Evolutionary conservation across 30 jellyfish, hydroid and myxozoan genomes (phyloP).

Genomic region (Cassiopea xamachana): DNA sequence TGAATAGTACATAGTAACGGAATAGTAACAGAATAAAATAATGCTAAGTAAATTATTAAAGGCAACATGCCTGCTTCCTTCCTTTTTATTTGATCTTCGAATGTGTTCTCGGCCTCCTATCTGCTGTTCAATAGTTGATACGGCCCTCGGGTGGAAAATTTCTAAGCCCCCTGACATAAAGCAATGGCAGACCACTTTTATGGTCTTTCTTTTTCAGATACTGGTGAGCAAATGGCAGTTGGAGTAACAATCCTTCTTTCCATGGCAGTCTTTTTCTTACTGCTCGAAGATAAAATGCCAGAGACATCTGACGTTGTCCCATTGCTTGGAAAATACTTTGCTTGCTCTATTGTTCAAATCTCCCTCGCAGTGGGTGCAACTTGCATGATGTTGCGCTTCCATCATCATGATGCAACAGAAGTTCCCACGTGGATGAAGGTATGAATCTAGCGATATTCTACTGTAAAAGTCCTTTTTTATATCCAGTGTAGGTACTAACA

Average conservation of each 20-base stretch:
- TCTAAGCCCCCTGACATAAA: background rate
- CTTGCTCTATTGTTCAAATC: constrained; percentile 78
- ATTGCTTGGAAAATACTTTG: constrained; percentile 81
- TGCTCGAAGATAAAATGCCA: constrained; percentile 85
- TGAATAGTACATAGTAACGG: no score
- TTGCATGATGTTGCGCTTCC: constrained; percentile 75
- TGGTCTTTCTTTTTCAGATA: constrained; percentile 49
- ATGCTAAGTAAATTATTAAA: no score
- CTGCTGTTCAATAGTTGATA: no score
- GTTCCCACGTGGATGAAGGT: constrained; percentile 90
- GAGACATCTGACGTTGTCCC: constrained; percentile 88
- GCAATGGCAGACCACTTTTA: background rate
- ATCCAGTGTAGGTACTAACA: no score
- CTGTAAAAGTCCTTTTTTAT: no score
- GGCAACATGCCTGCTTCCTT: no score
- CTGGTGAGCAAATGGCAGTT: constrained; percentile 93
- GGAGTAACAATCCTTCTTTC: constrained; percentile 83
- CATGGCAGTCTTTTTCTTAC: constrained; percentile 82
- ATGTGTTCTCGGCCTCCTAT: no score
- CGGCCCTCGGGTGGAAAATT: no score
- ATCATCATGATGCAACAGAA: constrained; percentile 82
- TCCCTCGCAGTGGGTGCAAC: constrained; percentile 81
- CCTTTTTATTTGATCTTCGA: no score
- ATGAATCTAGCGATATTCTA: background rate
- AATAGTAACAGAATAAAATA: no score